Percentiles rank a stretch among this genome's conserved stretches.
Conservation (phyloP, 2,888 invertebrate species). For the Xiphydria camelus region DNA sequence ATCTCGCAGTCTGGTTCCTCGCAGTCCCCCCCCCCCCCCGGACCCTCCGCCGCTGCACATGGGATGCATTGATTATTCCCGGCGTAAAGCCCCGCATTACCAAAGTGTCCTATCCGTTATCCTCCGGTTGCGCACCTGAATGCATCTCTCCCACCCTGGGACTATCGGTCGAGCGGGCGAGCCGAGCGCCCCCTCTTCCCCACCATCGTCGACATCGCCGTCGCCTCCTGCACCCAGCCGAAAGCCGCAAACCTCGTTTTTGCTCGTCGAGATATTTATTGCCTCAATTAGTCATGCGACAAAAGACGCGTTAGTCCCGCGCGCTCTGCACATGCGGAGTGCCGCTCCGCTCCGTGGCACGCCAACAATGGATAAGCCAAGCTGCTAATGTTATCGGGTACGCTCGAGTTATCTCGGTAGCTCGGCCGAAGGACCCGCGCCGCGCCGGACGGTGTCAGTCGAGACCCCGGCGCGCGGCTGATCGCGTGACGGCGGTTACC, state of each 20-base stretch:
- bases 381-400: constrained; percentile 25
- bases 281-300: constrained; percentile 47
- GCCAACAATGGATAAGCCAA: constrained; percentile 29
- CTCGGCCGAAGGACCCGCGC: too few relatives aligned
- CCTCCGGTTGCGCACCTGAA: constrained; percentile 40
- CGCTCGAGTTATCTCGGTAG: constrained; percentile 25
- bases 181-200: background rate
- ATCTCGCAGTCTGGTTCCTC: constrained; percentile 35
- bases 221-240: constrained; percentile 19
- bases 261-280: constrained; percentile 42
- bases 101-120: constrained; percentile 41
- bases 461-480: too few relatives aligned
- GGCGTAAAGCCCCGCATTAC: constrained; percentile 43
- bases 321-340: constrained; percentile 20
- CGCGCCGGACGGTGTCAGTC: too few relatives aligned
- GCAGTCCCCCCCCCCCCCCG: constrained; percentile 4
- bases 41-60: too few relatives aligned
- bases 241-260: constrained; percentile 27
- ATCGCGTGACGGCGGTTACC: constrained; percentile 18
- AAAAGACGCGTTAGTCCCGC: constrained; percentile 42
- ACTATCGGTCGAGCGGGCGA: constrained; percentile 13
- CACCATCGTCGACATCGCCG: constrained; percentile 15
- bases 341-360: constrained; percentile 33
- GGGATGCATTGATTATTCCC: constrained; percentile 49
- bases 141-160: constrained; percentile 25